Evolutionary conservation across 92 coral and sea anemone species (phyloP).

Genomic region (Epizoanthus ramosus): DNA sequence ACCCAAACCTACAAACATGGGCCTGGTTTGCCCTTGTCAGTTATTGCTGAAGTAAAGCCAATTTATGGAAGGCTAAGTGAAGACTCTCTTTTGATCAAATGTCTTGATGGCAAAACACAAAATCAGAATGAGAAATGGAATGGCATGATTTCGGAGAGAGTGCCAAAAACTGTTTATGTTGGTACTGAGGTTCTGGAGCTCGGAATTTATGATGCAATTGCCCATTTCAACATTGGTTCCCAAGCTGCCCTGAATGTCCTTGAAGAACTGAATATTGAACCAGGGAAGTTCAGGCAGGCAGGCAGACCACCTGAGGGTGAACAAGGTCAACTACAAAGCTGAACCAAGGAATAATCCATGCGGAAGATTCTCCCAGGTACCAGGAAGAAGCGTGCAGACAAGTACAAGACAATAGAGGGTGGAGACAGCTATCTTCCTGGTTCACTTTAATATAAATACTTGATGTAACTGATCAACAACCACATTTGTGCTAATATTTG

Average conservation of each 20-base stretch:
- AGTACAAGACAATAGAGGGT: too few species aligned
- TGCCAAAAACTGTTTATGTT: not conserved
- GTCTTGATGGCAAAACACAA: not conserved
- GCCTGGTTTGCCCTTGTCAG: conserved; percentile 14
- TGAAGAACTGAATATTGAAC: conserved; percentile 41
- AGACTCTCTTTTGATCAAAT: not conserved
- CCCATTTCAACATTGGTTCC: conserved; percentile 67
- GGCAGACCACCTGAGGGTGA: conserved; percentile 22
- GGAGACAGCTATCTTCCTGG: too few species aligned
- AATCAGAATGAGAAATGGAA: not conserved
- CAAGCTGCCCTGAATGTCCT: conserved; percentile 46
- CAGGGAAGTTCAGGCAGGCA: conserved; percentile 41
- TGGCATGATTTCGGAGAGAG: conserved; percentile 29
- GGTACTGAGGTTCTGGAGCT: conserved; percentile 12
- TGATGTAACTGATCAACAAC: too few species aligned
- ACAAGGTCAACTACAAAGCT: conserved; percentile 29
- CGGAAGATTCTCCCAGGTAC: too few species aligned
- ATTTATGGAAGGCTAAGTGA: not conserved
- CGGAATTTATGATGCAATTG: conserved; percentile 48
- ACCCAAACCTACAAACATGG: conserved; percentile 24
- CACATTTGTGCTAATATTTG: too few species aligned
- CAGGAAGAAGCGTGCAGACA: too few species aligned
- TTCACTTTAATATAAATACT: too few species aligned
- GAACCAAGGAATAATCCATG: too few species aligned
- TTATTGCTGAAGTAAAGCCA: conserved; percentile 11